Evolutionary conservation across 2,888 invertebrate species (phyloP), one percentile per base, ranked within the genome.

Genomic region (Rhingia campestris): DNA sequence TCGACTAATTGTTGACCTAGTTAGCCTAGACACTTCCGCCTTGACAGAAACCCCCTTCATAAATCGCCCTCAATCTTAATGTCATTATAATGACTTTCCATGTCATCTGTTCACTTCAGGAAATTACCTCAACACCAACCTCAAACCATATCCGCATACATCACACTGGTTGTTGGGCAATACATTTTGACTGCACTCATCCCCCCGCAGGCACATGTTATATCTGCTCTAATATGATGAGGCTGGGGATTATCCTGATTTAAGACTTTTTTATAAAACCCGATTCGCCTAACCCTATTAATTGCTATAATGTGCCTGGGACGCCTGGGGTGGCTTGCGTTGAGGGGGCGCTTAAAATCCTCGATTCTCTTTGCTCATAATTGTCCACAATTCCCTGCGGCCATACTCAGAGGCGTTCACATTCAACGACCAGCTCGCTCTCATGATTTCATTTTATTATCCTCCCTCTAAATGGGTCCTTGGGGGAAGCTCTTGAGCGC

Each of bases 381-480:
- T 54, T 70, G 58, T 63, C 63, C 47, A 58, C 49, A 70, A 67
- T 47, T 43, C 47, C 54, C 39, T 41, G 41, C 43, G 59, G 61
- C 45, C 58, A 53, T 5, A 39, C 22, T 54, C 51, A 33, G 33
- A 47, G 33, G 47, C 58, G 30, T 22, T 22, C 39, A 73, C 66
- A 53, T 61, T 56, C 14, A 63, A 49, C 69, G 43, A 14, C 49
- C 43, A 7, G 30, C 43, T 51, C 43, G 43, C 10, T 53, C 32
- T 59, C 61, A 30, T 77, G 45, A 45, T 69, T 77, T 67, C 73
- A 82, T 77, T 64, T 63, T 73, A 66, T 77, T 77, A 82, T 82
- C 66, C 43, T 76, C 41, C 59, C 53, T 41, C 61, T 73, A 67
- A 82, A 82, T 82, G 70, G 73, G 61, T 77, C 82, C 79, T 73